Evolutionary conservation across 1,140 invertebrate genomes (phyloP).

Genomic region (Drosophila fuyamai): DNA sequence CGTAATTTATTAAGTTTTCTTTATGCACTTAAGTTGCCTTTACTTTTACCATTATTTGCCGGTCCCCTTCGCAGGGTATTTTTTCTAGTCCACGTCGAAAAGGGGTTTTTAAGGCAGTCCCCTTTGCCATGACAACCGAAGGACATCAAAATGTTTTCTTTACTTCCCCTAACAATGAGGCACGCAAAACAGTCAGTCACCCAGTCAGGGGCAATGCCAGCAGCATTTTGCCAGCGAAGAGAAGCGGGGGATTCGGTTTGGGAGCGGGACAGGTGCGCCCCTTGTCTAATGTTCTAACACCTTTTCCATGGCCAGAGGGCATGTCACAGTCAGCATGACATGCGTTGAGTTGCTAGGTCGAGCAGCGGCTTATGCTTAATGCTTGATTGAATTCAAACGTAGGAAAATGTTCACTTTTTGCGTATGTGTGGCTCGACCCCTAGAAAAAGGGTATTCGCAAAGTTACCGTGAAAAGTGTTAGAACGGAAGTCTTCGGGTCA

Average conservation of each 20-base stretch:
- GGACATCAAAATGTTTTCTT: constrained; percentile 49
- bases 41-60: neutral
- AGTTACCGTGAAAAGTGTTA: neutral
- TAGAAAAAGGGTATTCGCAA: neutral
- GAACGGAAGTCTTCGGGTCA: neutral
- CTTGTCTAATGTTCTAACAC: constrained; percentile 61
- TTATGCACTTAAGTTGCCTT: neutral
- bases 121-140: constrained; percentile 35
- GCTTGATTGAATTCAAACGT: constrained; percentile 72
- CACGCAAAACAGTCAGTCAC: constrained; percentile 53
- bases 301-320: constrained; percentile 47
- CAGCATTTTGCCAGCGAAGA: neutral
- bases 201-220: constrained; percentile 24
- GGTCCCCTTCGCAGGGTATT: neutral
- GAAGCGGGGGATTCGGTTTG: neutral
- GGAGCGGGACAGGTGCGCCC: constrained; percentile 40
- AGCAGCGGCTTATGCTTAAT: constrained; percentile 53
- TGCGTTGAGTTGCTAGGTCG: constrained; percentile 18
- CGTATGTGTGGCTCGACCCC: constrained; percentile 3
- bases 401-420: constrained; percentile 8
- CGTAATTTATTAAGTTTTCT: neutral
- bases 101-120: constrained; percentile 5
- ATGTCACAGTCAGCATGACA: constrained; percentile 54
- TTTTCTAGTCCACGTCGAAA: constrained; percentile 16
- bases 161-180: constrained; percentile 66